phyloP scores from a whole-genome alignment of 2,797 vertebrate genomes.

The Mastacembelus armatus region DNA sequence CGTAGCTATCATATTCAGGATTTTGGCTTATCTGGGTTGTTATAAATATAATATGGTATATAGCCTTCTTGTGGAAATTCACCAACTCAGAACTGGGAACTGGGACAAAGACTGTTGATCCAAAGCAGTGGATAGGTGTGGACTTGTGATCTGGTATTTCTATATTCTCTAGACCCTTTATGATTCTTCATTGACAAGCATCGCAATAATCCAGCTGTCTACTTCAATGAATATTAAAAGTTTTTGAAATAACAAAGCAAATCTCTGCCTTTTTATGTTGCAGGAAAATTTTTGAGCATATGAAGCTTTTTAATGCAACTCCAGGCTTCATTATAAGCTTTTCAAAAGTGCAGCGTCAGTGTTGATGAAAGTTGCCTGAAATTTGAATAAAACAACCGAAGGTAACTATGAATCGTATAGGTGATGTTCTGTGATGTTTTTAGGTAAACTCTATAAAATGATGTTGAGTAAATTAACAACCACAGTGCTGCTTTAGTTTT shows the following conservation, averaged over 20 bases:
- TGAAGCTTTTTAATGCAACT: constrained; percentile 38
- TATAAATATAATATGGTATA: constrained; percentile 12
- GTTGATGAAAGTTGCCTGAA: background rate
- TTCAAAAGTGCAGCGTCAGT: constrained; percentile 30
- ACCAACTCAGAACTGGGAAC: background rate
- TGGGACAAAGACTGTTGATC: too few species aligned
- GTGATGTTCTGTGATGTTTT: constrained; percentile 14
- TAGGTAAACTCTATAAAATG: constrained; percentile 23
- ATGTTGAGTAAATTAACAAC: constrained; percentile 38
- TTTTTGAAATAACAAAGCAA: constrained; percentile 24
- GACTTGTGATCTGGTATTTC: background rate
- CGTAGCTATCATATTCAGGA: constrained; percentile 12
- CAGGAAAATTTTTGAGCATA: constrained; percentile 10
- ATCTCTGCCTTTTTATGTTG: background rate
- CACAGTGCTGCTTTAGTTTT: constrained; percentile 22
- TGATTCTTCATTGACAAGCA: constrained; percentile 6
- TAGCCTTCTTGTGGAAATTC: constrained; percentile 4
- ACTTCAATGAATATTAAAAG: constrained; percentile 39
- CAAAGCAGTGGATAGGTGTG: too few species aligned
- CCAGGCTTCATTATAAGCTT: constrained; percentile 29
- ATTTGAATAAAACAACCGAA: constrained; percentile 18
- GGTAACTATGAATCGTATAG: background rate
- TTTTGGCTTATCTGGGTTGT: constrained; percentile 18
- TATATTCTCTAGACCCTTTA: background rate
- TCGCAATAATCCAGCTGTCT: constrained; percentile 1